Conservation (phyloP, 2,888 invertebrate genomes). For the Orchesella flavescens region DNA sequence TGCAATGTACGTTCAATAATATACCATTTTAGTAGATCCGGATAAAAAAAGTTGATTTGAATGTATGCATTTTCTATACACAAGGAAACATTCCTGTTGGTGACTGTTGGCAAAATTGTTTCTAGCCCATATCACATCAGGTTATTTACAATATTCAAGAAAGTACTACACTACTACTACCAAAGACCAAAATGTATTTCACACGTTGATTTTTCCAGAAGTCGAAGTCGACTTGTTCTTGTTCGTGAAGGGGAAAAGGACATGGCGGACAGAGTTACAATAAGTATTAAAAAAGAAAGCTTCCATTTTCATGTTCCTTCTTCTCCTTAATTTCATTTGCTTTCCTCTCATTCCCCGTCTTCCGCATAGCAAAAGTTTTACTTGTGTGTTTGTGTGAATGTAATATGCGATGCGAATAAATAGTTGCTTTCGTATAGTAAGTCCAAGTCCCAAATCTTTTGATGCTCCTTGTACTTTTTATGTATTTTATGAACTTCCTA, state of each 20-base stretch:
- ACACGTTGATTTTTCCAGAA: conserved; percentile 4
- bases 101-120: not conserved
- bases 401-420: too few species aligned
- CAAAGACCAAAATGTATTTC: not conserved
- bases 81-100: not conserved
- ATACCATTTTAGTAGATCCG: too few species aligned
- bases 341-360: not conserved
- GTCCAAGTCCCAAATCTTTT: too few species aligned
- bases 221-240: too few species aligned
- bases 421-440: too few species aligned
- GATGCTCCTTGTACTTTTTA: too few species aligned
- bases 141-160: not conserved
- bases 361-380: not conserved
- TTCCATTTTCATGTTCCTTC: not conserved
- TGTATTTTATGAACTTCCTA: too few species aligned
- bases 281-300: conserved; percentile 7
- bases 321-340: conserved; percentile 12
- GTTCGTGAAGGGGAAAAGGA: not conserved
- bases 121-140: not conserved
- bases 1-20: too few species aligned
- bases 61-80: not conserved
- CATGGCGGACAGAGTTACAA: conserved; percentile 3
- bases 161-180: too few species aligned
- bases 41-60: not conserved
- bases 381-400: too few species aligned